Evolutionary conservation across 2,113 vertebrate species (phyloP).

Genomic region (Telmatochromis bifrenatus): DNA sequence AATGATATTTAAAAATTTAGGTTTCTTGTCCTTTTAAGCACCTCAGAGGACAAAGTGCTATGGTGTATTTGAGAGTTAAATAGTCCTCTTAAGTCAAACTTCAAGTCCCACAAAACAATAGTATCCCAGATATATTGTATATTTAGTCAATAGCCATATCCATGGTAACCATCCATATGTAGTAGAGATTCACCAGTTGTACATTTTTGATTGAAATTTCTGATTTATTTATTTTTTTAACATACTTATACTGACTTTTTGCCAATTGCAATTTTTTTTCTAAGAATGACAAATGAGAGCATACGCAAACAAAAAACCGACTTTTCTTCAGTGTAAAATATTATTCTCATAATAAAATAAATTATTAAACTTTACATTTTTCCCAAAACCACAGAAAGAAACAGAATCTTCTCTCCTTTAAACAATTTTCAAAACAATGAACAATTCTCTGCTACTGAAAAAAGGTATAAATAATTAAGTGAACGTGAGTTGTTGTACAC

Average conservation of each 20-base stretch:
- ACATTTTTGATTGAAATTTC: not conserved
- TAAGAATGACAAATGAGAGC: not conserved
- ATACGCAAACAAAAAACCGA: accelerated
- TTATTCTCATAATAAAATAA: not conserved
- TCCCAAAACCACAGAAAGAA: not conserved
- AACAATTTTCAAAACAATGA: not conserved
- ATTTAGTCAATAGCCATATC: not conserved
- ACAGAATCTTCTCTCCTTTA: not conserved
- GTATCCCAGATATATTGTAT: not conserved
- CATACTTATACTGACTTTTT: not conserved
- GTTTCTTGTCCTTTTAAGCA: accelerated
- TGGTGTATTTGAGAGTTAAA: not conserved
- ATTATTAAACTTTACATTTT: not conserved
- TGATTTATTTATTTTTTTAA: not conserved
- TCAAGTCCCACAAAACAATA: not conserved
- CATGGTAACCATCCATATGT: not conserved
- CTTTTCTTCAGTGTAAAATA: not conserved
- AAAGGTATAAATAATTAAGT: not conserved
- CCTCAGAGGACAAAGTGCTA: not conserved
- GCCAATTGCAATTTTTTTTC: not conserved
- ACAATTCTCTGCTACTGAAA: not conserved
- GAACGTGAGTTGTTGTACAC: not conserved
- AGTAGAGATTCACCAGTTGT: not conserved
- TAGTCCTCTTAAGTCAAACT: not conserved
- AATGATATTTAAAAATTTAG: not conserved